A percentile compares a stretch with the other conserved stretches of the same genome.
Conservation (phyloP, 92 coral and sea anemone genomes). For the Parazoanthus swiftii region DNA sequence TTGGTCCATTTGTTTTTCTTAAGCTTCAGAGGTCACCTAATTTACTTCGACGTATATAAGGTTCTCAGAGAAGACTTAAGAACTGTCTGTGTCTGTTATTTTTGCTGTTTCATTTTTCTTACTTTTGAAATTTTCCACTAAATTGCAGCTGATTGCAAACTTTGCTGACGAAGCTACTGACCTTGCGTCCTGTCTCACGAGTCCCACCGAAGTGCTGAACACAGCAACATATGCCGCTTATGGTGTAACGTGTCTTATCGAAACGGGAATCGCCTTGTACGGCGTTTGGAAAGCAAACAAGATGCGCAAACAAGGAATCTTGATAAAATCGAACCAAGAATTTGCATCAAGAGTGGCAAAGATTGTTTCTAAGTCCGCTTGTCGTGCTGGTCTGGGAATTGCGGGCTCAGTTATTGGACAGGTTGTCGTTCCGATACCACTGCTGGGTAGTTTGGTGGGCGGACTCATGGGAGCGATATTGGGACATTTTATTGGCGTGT, state of each 20-base stretch:
- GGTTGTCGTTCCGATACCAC: slow-evolving; percentile 18
- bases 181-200: background rate
- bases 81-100: too few relatives aligned
- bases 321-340: slow-evolving; percentile 31
- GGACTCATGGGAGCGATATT: slow-evolving; percentile 8
- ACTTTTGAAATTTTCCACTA: too few relatives aligned
- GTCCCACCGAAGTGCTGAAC: background rate
- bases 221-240: slow-evolving; percentile 12
- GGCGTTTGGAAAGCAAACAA: slow-evolving; percentile 35
- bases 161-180: slow-evolving; percentile 28
- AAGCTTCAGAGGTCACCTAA: too few relatives aligned
- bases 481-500: slow-evolving; percentile 30
- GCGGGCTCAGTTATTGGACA: slow-evolving; percentile 41
- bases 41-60: too few relatives aligned
- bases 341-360: slow-evolving; percentile 27
- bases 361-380: slow-evolving; percentile 2
- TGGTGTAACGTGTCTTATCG: slow-evolving; percentile 27
- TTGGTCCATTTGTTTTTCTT: too few relatives aligned
- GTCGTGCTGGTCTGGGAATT: slow-evolving; percentile 34
- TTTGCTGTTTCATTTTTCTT: too few relatives aligned
- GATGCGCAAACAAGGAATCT: slow-evolving; percentile 32
- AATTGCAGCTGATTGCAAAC: slow-evolving; percentile 25
- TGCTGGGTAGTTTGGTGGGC: slow-evolving; percentile 33
- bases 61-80: too few relatives aligned
- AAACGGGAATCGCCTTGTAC: slow-evolving; percentile 15